phyloP scores from a whole-genome alignment of 2,113 vertebrate species.

The Hippocampus guttulatus region DNA sequence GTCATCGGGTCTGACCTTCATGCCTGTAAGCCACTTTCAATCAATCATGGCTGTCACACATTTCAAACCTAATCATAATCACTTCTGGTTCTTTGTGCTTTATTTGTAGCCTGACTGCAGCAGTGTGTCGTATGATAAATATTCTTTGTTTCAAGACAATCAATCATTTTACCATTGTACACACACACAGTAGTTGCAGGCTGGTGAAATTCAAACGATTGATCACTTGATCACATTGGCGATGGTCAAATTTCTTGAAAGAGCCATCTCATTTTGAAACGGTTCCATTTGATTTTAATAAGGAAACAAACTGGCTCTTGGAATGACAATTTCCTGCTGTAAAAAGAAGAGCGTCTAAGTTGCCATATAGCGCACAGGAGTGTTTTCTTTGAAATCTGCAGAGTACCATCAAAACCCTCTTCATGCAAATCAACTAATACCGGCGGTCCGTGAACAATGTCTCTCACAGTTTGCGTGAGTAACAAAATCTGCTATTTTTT shows the following conservation, averaged over 20 bases:
- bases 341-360: neutral
- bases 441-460: neutral
- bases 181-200: neutral
- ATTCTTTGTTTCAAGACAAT: slow-evolving; percentile 11
- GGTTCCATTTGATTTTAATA: neutral
- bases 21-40: slow-evolving; percentile 59
- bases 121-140: slow-evolving; percentile 38
- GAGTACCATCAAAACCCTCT: neutral
- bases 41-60: slow-evolving; percentile 58
- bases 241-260: neutral
- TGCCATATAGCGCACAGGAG: neutral
- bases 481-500: neutral
- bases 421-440: neutral
- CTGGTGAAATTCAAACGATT: neutral
- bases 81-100: slow-evolving; percentile 44
- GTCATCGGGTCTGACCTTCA: slow-evolving; percentile 65
- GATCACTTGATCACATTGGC: neutral
- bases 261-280: neutral
- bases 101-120: slow-evolving; percentile 24
- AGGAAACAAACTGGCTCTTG: neutral
- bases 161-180: too few relatives aligned
- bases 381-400: neutral
- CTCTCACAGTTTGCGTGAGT: too few relatives aligned
- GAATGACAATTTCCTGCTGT: neutral
- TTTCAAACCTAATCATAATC: slow-evolving; percentile 60